These are phyloP conservation scores for Rhagium mordax DNA, from an alignment of 2,888 invertebrate species.

Conservation along the genomic window DNA sequence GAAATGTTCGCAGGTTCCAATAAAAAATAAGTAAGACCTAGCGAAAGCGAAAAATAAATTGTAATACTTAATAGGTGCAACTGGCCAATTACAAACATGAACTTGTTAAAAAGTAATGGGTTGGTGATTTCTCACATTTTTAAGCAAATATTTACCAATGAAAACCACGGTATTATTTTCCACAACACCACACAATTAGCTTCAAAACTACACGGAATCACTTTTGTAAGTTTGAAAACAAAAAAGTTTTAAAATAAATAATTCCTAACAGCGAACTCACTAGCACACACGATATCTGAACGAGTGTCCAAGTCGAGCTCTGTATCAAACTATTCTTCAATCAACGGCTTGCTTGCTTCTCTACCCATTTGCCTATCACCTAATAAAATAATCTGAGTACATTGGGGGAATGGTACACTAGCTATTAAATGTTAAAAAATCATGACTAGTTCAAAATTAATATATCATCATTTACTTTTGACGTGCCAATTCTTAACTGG, in stretches of 20 bases:
- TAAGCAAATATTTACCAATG: constrained; percentile 18
- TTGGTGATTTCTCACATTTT: background rate
- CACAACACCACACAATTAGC: constrained; percentile 25
- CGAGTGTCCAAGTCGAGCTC: constrained; percentile 16
- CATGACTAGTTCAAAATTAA: constrained; percentile 32
- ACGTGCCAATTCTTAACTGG: constrained; percentile 16
- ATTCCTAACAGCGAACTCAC: constrained; percentile 8
- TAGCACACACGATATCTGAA: constrained; percentile 19
- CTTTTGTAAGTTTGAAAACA: constrained; percentile 15
- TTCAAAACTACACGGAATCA: constrained; percentile 20
- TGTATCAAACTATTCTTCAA: constrained; percentile 27
- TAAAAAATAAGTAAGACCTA: too few relatives aligned
- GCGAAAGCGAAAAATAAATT: too few relatives aligned
- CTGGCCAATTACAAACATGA: background rate
- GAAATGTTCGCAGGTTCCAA: too few relatives aligned
- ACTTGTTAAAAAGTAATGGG: background rate
- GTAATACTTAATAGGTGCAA: too few relatives aligned
- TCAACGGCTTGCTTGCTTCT: constrained; percentile 23
- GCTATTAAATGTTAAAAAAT: constrained; percentile 25
- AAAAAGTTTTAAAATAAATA: constrained; percentile 14
- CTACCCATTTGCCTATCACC: constrained; percentile 26
- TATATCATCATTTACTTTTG: constrained; percentile 31
- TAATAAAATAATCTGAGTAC: constrained; percentile 28
- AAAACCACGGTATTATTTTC: background rate
- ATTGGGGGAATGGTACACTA: constrained; percentile 26